These are phyloP conservation scores for Petaurus breviceps DNA, from an alignment of 2,113 vertebrate genomes.

Conservation along the genomic window DNA sequence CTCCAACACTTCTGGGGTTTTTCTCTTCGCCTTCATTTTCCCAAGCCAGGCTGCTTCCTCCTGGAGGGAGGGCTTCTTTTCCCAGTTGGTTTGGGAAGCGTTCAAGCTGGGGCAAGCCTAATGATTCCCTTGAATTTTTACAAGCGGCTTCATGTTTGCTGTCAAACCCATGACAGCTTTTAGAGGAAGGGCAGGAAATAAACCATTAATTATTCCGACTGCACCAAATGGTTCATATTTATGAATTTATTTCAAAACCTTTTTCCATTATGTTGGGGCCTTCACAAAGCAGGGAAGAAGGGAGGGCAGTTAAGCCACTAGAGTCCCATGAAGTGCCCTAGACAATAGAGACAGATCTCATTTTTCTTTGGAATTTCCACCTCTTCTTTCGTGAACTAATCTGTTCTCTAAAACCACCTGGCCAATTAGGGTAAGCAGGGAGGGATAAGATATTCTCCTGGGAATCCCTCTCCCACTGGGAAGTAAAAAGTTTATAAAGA, in stretches of 20 bases:
- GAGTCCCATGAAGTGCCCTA: background rate
- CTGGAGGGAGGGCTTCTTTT: background rate
- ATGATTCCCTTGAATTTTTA: slow-evolving; percentile 60
- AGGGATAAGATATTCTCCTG: background rate
- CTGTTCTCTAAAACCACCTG: background rate
- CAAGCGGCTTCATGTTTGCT: slow-evolving; percentile 75
- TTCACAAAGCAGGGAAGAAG: too few relatives aligned
- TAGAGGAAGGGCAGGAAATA: slow-evolving; percentile 74
- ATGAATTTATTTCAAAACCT: background rate
- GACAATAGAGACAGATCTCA: background rate
- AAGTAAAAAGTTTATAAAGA: background rate
- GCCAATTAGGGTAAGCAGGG: background rate
- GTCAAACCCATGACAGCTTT: slow-evolving; percentile 69
- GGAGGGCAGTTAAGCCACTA: background rate
- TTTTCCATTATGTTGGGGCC: background rate
- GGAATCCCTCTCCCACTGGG: background rate
- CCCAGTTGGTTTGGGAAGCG: slow-evolving; percentile 39
- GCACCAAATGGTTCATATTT: slow-evolving; percentile 14
- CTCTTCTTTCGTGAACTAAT: background rate
- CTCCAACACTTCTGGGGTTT: background rate
- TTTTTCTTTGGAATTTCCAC: background rate
- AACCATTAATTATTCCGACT: slow-evolving; percentile 74
- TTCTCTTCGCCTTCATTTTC: background rate
- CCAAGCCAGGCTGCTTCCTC: background rate
- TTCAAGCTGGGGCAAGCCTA: slow-evolving; percentile 76